Conservation (phyloP, 2,113 vertebrate genomes). For the Labrus mixtus region DNA sequence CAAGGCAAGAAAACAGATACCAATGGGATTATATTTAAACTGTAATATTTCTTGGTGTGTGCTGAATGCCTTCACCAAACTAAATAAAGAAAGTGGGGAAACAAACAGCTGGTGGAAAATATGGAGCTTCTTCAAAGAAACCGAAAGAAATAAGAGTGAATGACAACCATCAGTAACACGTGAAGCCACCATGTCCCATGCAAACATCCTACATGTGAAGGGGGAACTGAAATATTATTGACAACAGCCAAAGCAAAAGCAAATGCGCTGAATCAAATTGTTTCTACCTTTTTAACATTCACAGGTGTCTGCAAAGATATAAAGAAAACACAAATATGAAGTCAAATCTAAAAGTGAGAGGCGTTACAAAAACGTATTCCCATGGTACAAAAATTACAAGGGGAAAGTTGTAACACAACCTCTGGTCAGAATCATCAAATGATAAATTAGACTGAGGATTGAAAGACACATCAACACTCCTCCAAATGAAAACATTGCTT, state of each 20-base stretch:
- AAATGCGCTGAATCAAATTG: constrained; percentile 34
- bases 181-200: constrained; percentile 12
- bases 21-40: background rate
- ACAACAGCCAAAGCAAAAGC: constrained; percentile 34
- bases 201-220: constrained; percentile 11
- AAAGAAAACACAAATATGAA: constrained; percentile 46
- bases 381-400: background rate
- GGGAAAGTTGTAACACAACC: background rate
- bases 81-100: background rate
- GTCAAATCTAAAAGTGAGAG: constrained; percentile 4
- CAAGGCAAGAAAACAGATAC: constrained; percentile 5
- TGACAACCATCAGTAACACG: background rate
- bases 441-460: no score
- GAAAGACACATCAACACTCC: no score
- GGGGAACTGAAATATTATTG: constrained; percentile 6
- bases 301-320: constrained; percentile 62
- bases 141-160: background rate
- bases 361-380: background rate
- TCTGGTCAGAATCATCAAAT: no score
- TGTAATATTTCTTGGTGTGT: background rate
- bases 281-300: constrained; percentile 78
- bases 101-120: background rate
- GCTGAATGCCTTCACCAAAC: constrained; percentile 3
- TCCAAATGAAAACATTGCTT: no score
- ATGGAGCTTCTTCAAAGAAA: background rate